Percentiles rank a stretch among this genome's conserved stretches.
Evolutionary conservation across 2,888 invertebrate genomes (phyloP).

Genomic region (Hyposoter dolosus): DNA sequence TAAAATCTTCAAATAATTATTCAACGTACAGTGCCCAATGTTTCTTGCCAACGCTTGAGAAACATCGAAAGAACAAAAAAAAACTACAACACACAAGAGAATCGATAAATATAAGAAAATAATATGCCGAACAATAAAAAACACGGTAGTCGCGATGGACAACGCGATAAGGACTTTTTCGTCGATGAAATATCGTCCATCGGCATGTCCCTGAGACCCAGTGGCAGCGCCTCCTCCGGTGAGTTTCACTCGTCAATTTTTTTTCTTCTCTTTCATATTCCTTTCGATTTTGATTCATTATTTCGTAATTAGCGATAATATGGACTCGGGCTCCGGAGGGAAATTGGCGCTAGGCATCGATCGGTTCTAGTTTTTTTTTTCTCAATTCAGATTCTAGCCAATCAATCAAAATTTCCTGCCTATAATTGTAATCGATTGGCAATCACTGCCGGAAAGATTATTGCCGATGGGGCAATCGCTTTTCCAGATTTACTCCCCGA

Average conservation of each 20-base stretch:
- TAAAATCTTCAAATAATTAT: slow-evolving; percentile 31
- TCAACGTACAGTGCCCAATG: slow-evolving; percentile 47
- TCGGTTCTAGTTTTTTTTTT: neutral
- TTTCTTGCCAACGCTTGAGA: slow-evolving; percentile 45
- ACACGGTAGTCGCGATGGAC: slow-evolving; percentile 80
- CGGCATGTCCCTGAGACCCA: slow-evolving; percentile 92
- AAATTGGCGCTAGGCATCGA: neutral
- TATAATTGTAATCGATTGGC: neutral
- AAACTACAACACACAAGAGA: slow-evolving; percentile 13
- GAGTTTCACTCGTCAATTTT: slow-evolving; percentile 81
- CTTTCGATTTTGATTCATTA: neutral
- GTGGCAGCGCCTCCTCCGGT: slow-evolving; percentile 91
- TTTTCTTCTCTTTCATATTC: neutral
- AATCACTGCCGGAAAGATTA: neutral
- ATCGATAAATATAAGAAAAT: slow-evolving; percentile 53
- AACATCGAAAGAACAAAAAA: neutral
- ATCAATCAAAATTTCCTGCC: neutral
- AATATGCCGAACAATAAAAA: slow-evolving; percentile 82
- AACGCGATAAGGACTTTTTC: slow-evolving; percentile 81
- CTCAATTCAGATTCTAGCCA: neutral
- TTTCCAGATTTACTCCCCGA: too few relatives aligned
- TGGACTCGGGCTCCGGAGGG: neutral
- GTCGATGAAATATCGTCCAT: slow-evolving; percentile 92
- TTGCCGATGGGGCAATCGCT: neutral
- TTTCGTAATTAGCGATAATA: neutral